Percentiles rank a stretch among this genome's conserved stretches.
Evolutionary conservation across 2,797 vertebrate species (phyloP).

Genomic region (Bucorvus abyssinicus): DNA sequence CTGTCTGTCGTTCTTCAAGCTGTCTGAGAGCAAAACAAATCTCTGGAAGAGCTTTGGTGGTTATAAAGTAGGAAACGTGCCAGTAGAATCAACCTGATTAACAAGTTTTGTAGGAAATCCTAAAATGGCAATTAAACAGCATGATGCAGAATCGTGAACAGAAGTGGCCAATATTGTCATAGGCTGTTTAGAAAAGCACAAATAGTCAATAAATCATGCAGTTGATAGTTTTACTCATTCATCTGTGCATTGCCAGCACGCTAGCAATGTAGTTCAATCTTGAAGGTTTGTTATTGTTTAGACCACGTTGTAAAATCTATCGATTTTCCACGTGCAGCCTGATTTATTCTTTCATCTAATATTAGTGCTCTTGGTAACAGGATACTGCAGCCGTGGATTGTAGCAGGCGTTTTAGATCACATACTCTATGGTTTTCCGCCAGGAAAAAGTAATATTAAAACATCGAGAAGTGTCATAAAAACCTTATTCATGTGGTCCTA

Average conservation of each 20-base stretch:
- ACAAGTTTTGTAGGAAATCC: not conserved
- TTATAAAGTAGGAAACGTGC: not conserved
- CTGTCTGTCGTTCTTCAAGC: not conserved
- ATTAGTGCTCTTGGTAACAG: conserved; percentile 1
- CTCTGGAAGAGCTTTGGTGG: not conserved
- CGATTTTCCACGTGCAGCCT: not conserved
- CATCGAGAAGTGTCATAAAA: not conserved
- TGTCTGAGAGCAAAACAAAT: not conserved
- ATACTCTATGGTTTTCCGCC: not conserved
- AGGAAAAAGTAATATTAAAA: conserved; percentile 6
- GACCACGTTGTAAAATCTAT: conserved; percentile 2
- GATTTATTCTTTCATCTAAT: conserved; percentile 36
- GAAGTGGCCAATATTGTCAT: not conserved
- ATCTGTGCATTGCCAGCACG: not conserved
- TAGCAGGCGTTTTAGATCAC: not conserved
- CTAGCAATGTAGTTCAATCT: not conserved
- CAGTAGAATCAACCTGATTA: not conserved
- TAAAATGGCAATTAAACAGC: not conserved
- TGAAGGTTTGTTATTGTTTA: not conserved
- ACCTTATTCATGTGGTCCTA: not conserved
- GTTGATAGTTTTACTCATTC: not conserved
- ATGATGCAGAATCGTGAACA: not conserved
- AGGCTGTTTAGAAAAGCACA: not conserved
- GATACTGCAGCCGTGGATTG: not conserved
- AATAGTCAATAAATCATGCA: not conserved